Conservation (phyloP, 2,113 vertebrate species). For the Cacatua alba region DNA sequence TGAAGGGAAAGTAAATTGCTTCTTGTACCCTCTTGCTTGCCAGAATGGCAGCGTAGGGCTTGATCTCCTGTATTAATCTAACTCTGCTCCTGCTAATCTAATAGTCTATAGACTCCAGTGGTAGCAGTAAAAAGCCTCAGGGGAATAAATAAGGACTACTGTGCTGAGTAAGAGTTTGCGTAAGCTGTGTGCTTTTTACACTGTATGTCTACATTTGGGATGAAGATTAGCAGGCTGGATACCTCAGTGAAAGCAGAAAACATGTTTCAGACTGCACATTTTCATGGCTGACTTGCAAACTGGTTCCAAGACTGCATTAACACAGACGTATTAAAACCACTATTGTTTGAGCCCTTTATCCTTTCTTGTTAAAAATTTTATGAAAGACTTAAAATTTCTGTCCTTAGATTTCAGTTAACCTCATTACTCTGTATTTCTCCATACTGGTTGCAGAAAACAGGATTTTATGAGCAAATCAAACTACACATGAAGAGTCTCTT, state of each 20-base stretch:
- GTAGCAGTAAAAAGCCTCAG: not conserved
- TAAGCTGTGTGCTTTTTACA: not conserved
- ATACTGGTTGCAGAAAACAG: not conserved
- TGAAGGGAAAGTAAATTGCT: not conserved
- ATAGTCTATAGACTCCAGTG: not conserved
- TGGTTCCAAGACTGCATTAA: not conserved
- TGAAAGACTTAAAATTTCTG: not conserved
- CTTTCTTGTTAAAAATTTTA: constrained; percentile 5
- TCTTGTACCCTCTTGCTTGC: not conserved
- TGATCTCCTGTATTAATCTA: not conserved
- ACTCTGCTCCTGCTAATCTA: not conserved
- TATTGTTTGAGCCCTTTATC: not conserved
- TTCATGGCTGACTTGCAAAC: not conserved
- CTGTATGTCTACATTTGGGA: not conserved
- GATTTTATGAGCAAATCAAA: constrained; percentile 26
- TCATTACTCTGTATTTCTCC: not conserved
- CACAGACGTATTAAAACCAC: not conserved
- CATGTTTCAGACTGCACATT: not conserved
- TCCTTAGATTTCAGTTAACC: not conserved
- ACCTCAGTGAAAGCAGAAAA: constrained; percentile 3
- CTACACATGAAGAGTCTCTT: not conserved
- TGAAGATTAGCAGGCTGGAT: not conserved
- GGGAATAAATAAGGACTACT: not conserved
- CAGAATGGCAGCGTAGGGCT: not conserved
- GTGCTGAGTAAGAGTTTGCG: not conserved